phyloP scores from a whole-genome alignment of 2,888 invertebrate species.

The Allacma fusca region DNA sequence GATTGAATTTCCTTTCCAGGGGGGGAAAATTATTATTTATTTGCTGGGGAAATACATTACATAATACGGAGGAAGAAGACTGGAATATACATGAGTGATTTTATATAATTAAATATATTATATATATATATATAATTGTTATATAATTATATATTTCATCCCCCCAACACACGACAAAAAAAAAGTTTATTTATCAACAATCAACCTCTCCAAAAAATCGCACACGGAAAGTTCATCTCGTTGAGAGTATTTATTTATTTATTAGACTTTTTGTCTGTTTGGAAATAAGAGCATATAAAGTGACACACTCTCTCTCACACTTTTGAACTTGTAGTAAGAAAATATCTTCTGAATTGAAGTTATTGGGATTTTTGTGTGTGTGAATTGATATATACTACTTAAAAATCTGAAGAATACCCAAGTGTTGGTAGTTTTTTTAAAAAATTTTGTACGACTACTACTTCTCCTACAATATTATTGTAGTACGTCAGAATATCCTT shows the following conservation, averaged over 20 bases:
- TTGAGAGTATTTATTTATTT: constrained; percentile 2
- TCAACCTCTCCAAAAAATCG: no score
- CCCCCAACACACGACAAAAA: background rate
- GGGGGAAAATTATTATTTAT: background rate
- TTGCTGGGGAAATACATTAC: background rate
- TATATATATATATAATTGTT: no score
- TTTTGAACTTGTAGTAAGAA: no score
- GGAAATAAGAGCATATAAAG: background rate
- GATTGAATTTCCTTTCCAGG: background rate
- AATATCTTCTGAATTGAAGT: no score
- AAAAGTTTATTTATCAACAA: background rate
- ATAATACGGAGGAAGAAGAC: background rate
- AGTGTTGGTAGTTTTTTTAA: no score
- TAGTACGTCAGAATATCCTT: no score
- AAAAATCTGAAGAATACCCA: no score
- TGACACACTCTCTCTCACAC: background rate
- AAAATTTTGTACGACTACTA: no score
- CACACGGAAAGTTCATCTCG: background rate
- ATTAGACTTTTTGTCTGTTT: background rate
- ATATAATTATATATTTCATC: background rate
- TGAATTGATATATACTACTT: no score
- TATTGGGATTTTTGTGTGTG: no score
- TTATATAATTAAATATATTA: background rate
- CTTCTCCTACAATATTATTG: no score
- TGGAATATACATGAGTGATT: constrained; percentile 4